Evolutionary conservation across 1,140 invertebrate species (phyloP), one percentile per base, ranked within the genome.

Genomic region (Polypedilum pembai): DNA sequence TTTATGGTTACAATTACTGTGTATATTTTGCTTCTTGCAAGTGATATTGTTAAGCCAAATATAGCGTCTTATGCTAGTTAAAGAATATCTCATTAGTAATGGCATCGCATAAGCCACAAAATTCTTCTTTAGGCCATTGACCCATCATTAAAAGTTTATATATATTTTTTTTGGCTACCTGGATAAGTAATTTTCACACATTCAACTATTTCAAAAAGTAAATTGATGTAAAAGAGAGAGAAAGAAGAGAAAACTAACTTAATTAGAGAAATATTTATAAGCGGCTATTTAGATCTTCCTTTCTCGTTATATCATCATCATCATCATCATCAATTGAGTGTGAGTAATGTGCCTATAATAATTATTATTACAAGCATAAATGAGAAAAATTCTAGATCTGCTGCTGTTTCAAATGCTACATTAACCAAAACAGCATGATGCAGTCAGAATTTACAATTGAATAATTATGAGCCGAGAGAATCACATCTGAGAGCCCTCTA

Each of bases 251-350:
- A 5, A 33, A 33, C 24, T n/a, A 56, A 56, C 45, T 56, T 56
- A 56, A 56, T 56, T 56, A 56, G 45, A 33, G 45, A n/a, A 56
- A 56, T n/a, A 56, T 56, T 56, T n/a, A n/a, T 56, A n/a, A 15
- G 45, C 45, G 45, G 45, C 45, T 56, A 56, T 56, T 56, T 56
- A 56, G 45, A 56, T 56, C 10, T 56, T 56, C 45, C 41, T 56
- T 15, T 56, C 24, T 33, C 5, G 24, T 33, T 33, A 33, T 33
- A 33, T 33, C 24, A 33, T n/a, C 45, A 12, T 56, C 24, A 33
- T n/a, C 45, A 12, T 56, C 45, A 56, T n/a, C 45, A n/a, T 56
- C 45, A 56, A 56, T 56, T 56, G 45, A 56, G 12, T 56, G 45
- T 56, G 45, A 56, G 45, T 56, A 56, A 56, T 56, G 45, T 33